These are phyloP conservation scores for Schizothorax lantsangensis DNA, from an alignment of 2,797 vertebrate genomes.

Conservation along the genomic window DNA sequence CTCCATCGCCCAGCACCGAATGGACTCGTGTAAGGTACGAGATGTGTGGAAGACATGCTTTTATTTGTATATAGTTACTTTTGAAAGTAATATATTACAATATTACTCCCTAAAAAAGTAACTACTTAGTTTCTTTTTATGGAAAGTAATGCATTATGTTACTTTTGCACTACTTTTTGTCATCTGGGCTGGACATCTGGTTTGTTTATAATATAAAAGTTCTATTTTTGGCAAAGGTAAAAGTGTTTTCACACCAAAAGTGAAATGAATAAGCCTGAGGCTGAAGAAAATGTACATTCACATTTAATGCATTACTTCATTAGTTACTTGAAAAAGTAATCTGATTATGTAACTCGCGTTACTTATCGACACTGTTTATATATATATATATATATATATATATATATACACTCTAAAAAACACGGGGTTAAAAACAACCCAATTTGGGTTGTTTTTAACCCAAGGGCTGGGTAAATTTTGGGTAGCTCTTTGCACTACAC, in stretches of 20 bases:
- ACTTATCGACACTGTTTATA: background rate
- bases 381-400: background rate
- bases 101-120: background rate
- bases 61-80: background rate
- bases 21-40: slow-evolving; percentile 86
- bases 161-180: background rate
- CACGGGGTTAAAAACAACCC: too few relatives aligned
- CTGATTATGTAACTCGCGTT: background rate
- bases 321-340: background rate
- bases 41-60: background rate
- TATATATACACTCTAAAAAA: too few relatives aligned
- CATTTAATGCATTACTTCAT: background rate
- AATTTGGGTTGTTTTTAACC: too few relatives aligned
- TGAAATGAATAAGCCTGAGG: background rate
- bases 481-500: too few relatives aligned
- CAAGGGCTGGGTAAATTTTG: too few relatives aligned
- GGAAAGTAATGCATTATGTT: background rate
- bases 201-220: background rate
- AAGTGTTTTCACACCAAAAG: background rate
- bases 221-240: background rate
- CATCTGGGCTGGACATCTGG: background rate
- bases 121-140: background rate
- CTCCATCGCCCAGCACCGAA: slow-evolving; percentile 84
- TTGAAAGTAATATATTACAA: background rate
- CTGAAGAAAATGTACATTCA: background rate